Percentiles rank a stretch among this genome's conserved stretches.
Conservation (phyloP, 2,113 vertebrate genomes). For the Grus americana region DNA sequence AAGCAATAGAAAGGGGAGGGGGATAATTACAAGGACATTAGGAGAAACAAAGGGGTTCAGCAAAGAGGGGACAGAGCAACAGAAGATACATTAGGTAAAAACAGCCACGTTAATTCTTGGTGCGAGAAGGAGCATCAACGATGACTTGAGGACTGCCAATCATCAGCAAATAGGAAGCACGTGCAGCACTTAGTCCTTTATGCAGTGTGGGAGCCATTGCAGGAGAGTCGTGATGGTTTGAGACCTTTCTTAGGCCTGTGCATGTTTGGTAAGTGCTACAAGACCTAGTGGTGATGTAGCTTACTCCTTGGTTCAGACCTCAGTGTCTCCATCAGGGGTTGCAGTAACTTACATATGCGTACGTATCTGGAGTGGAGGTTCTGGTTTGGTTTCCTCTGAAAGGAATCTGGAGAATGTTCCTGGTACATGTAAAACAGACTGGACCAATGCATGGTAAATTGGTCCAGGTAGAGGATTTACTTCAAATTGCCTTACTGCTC, state of each 20-base stretch:
- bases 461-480: background rate
- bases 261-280: background rate
- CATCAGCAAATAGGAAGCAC: background rate
- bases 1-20: background rate
- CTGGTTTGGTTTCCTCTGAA: background rate
- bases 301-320: background rate
- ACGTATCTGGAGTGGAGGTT: background rate
- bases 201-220: background rate
- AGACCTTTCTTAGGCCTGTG: background rate
- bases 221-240: background rate
- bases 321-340: background rate
- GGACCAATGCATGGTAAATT: background rate
- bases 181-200: background rate
- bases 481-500: background rate
- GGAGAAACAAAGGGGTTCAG: background rate
- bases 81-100: background rate
- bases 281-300: background rate
- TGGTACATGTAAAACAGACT: background rate
- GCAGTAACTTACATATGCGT: background rate
- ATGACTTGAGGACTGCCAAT: background rate
- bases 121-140: background rate
- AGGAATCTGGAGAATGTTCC: background rate
- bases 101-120: background rate
- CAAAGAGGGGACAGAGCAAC: background rate
- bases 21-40: background rate